Conservation (phyloP, 2,888 invertebrate genomes). For the Frankliniella fusca region DNA sequence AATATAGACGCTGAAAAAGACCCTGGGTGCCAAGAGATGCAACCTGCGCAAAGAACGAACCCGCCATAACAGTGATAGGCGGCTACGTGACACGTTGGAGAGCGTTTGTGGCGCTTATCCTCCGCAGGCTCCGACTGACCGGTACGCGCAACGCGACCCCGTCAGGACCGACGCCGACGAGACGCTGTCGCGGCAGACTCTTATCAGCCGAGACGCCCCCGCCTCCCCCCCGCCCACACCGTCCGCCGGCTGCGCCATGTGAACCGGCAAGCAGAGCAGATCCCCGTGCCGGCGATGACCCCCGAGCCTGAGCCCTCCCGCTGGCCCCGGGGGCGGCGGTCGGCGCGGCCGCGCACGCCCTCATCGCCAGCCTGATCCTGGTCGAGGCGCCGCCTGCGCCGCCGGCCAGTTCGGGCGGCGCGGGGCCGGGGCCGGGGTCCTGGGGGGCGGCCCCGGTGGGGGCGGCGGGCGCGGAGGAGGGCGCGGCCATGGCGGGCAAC, state of each 20-base stretch:
- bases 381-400: not conserved
- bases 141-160: not conserved
- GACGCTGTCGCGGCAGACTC: not conserved
- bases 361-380: not conserved
- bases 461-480: not conserved
- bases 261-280: not conserved
- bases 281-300: not conserved
- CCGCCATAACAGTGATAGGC: not conserved
- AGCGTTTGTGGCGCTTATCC: no score
- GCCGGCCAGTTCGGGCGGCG: no score
- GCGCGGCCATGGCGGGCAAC: conserved; percentile 35
- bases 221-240: not conserved
- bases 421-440: not conserved
- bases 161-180: not conserved
- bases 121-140: not conserved
- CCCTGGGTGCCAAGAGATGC: conserved; percentile 10
- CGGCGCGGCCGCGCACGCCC: not conserved
- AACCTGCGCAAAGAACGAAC: not conserved
- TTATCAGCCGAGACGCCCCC: not conserved
- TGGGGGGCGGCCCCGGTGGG: not conserved
- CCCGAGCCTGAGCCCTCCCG: not conserved
- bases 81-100: no score
- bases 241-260: not conserved
- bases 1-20: not conserved
- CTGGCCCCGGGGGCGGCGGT: not conserved